These are phyloP conservation scores for Mesoclemmys tuberculata DNA, from an alignment of 2,113 vertebrate species.

Conservation along the genomic window DNA sequence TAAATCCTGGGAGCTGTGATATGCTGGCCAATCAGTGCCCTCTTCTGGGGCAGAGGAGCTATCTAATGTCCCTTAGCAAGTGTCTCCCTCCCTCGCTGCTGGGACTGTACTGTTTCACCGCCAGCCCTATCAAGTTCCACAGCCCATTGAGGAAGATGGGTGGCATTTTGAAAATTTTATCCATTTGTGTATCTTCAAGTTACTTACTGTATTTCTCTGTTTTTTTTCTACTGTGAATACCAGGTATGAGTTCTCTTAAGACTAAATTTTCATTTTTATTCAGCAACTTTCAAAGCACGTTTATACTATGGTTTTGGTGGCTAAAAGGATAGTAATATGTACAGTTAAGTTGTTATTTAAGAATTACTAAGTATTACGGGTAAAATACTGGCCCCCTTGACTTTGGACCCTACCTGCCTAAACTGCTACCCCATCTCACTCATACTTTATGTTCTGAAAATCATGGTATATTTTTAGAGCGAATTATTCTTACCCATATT, in stretches of 20 bases:
- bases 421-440: not conserved
- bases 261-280: not conserved
- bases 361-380: not conserved
- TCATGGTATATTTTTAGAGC: not conserved
- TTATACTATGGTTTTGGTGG: not conserved
- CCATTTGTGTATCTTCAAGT: not conserved
- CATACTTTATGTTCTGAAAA: not conserved
- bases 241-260: not conserved
- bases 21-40: not conserved
- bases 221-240: not conserved
- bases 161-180: not conserved
- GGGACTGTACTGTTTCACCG: not conserved
- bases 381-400: not conserved
- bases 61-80: too few relatives aligned
- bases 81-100: not conserved
- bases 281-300: not conserved
- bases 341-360: not conserved
- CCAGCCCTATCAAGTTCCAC: not conserved
- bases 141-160: not conserved
- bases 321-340: not conserved
- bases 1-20: not conserved
- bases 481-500: not conserved
- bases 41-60: not conserved
- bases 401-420: not conserved
- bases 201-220: not conserved